A percentile compares a stretch with the other conserved stretches of the same genome.
Conservation (phyloP, 2,888 invertebrate genomes). For the Branchipolynoe longqiensis region DNA sequence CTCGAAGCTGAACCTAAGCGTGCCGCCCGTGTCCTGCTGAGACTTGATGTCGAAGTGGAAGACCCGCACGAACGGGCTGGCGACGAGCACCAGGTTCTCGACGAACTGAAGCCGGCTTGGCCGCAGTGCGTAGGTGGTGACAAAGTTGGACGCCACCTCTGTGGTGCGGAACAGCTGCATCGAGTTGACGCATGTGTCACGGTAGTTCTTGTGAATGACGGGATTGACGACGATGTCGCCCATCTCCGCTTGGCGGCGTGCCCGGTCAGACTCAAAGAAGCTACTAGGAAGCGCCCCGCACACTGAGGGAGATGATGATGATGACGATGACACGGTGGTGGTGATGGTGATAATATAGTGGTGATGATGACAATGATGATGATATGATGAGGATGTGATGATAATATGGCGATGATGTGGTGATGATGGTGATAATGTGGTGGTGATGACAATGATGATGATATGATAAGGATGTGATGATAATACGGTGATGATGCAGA, state of each 20-base stretch:
- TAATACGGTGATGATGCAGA: too few relatives aligned
- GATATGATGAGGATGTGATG: too few relatives aligned
- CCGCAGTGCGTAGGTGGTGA: conserved; percentile 34
- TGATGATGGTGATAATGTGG: too few relatives aligned
- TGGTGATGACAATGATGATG: too few relatives aligned
- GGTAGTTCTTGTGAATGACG: not conserved
- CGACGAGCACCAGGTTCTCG: conserved; percentile 46
- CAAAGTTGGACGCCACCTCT: conserved; percentile 27
- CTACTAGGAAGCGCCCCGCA: not conserved
- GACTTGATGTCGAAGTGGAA: conserved; percentile 59
- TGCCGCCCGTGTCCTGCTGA: conserved; percentile 64
- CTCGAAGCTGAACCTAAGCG: conserved; percentile 44
- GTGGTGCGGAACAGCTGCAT: conserved; percentile 31
- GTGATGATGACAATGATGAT: too few relatives aligned
- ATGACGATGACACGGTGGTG: too few relatives aligned
- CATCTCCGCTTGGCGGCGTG: not conserved
- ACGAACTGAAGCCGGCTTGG: conserved; percentile 42
- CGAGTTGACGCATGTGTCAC: not conserved
- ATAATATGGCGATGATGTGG: too few relatives aligned
- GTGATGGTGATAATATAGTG: too few relatives aligned
- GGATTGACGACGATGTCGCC: conserved; percentile 16
- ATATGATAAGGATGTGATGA: too few relatives aligned
- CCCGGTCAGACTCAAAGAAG: not conserved
- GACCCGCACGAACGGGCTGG: not conserved
- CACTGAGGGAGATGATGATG: too few relatives aligned